Conservation (phyloP, 2,797 vertebrate genomes). For the Crax fasciolata region DNA sequence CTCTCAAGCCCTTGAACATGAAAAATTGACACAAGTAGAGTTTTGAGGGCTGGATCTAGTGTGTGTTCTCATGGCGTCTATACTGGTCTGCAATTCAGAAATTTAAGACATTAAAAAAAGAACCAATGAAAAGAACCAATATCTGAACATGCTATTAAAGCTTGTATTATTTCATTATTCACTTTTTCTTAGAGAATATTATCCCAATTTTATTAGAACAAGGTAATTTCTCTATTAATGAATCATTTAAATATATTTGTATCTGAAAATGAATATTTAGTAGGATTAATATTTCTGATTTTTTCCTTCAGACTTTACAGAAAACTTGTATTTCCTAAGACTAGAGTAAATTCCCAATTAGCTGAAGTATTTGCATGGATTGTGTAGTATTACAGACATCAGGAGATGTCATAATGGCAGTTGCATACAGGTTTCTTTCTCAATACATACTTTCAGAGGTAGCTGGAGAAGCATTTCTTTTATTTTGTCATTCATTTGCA, state of each 20-base stretch:
- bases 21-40: not conserved
- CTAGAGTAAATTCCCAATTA: not conserved
- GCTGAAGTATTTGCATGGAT: not conserved
- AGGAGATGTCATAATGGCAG: not conserved
- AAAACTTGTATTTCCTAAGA: not conserved
- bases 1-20: not conserved
- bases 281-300: not conserved
- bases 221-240: not conserved
- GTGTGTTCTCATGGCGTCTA: not conserved
- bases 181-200: not conserved
- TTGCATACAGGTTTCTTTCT: not conserved
- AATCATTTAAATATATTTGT: not conserved
- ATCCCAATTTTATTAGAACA: not conserved
- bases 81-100: not conserved
- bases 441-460: not conserved
- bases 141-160: no score
- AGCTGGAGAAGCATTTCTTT: not conserved
- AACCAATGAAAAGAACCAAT: not conserved
- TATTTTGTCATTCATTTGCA: not conserved
- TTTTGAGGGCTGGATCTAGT: not conserved
- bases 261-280: not conserved
- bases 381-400: not conserved
- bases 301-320: not conserved
- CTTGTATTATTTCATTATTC: not conserved
- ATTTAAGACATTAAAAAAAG: not conserved